Evolutionary conservation across 2,888 invertebrate species (phyloP).

Genomic region (Pandemis cinnamomeana): DNA sequence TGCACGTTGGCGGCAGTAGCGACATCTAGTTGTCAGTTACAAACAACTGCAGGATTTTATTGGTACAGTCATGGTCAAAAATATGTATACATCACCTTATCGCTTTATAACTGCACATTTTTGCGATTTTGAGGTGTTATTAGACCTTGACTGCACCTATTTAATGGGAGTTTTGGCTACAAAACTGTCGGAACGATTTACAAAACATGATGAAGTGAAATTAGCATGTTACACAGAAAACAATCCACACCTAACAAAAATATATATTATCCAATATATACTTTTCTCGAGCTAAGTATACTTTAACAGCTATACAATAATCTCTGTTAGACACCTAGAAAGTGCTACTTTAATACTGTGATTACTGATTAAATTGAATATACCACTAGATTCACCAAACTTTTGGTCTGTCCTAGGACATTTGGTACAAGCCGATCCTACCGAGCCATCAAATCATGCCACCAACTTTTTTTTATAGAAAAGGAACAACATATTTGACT

Average conservation of each 20-base stretch:
- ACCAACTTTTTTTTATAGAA: neutral
- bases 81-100: no score
- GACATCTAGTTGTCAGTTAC: neutral
- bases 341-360: conserved; percentile 52
- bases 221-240: conserved; percentile 52
- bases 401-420: conserved; percentile 49
- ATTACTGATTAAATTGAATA: conserved; percentile 48
- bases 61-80: no score
- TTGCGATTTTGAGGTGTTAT: no score
- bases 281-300: conserved; percentile 49
- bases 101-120: no score
- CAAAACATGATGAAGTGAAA: conserved; percentile 33
- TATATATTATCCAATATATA: conserved; percentile 59
- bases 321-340: conserved; percentile 61
- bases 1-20: neutral
- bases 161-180: neutral
- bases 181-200: conserved; percentile 1
- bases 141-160: no score
- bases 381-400: conserved; percentile 47
- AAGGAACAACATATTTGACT: neutral
- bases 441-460: conserved; percentile 23
- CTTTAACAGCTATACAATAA: conserved; percentile 62
- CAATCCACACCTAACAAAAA: conserved; percentile 74
- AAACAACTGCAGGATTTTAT: neutral
- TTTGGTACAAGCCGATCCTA: conserved; percentile 26